A percentile compares a stretch with the other conserved stretches of the same genome.
phyloP scores from a whole-genome alignment of 1,140 invertebrate genomes.

The Zaprionus tsacasi region DNA sequence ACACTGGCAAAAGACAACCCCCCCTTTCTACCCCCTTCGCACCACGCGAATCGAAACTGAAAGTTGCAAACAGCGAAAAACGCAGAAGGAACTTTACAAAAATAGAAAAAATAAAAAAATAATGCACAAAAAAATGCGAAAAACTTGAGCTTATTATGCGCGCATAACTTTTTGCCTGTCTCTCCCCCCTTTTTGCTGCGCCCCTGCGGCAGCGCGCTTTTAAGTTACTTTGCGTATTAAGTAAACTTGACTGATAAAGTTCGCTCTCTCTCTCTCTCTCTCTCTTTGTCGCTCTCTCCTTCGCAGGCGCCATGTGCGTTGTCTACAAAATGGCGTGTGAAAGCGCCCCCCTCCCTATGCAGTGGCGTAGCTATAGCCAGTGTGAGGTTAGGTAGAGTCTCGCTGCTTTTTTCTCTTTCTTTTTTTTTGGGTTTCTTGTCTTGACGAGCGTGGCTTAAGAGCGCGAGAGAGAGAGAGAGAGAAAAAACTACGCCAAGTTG shows the following conservation, averaged over 20 bases:
- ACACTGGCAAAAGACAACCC: conserved; percentile 9
- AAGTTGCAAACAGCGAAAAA: conserved; percentile 39
- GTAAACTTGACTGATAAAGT: conserved; percentile 81
- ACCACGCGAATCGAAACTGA: conserved; percentile 52
- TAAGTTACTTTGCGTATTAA: conserved; percentile 81
- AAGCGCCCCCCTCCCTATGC: background rate
- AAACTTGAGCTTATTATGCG: conserved; percentile 79
- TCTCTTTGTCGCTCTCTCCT: background rate
- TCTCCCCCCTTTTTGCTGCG: background rate
- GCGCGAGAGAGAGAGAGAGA: conserved; percentile 1
- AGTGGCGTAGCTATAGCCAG: background rate
- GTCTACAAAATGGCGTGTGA: conserved; percentile 46
- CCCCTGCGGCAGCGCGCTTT: conserved; percentile 42
- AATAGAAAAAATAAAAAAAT: conserved; percentile 5
- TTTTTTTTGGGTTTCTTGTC: conserved; percentile 1
- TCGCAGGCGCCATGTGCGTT: conserved; percentile 29
- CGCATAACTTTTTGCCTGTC: conserved; percentile 65
- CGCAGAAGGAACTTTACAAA: background rate
- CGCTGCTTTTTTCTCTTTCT: background rate
- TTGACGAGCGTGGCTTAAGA: conserved; percentile 38
- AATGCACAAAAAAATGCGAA: conserved; percentile 41
- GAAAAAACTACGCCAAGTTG: conserved; percentile 23
- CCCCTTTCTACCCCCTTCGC: background rate
- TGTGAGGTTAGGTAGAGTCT: conserved; percentile 10
- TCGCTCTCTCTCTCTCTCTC: conserved; percentile 9